Conservation (phyloP, 2,888 invertebrate genomes). For the Clivina fossor region DNA sequence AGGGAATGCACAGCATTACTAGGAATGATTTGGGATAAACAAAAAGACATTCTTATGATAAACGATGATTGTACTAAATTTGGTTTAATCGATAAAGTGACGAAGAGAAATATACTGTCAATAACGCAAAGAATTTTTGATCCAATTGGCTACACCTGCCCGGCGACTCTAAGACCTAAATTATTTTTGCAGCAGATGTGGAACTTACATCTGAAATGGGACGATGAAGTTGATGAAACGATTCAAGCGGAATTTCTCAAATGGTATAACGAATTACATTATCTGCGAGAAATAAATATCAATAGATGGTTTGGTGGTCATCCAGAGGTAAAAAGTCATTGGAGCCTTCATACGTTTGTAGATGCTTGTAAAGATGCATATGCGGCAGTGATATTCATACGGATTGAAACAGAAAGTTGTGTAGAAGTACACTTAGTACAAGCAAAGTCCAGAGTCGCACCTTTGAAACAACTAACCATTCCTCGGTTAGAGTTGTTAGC, state of each 20-base stretch:
- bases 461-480: constrained; percentile 37
- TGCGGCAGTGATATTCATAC: constrained; percentile 36
- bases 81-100: not conserved
- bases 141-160: not conserved
- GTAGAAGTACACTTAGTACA: constrained; percentile 31
- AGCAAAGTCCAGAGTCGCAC: constrained; percentile 38
- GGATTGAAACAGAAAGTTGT: constrained; percentile 12
- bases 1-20: no score
- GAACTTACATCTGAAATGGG: not conserved
- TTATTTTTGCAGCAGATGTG: not conserved
- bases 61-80: no score
- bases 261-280: not conserved
- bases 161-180: not conserved
- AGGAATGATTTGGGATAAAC: no score
- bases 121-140: not conserved
- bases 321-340: not conserved
- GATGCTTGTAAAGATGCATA: constrained; percentile 39
- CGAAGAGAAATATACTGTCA: not conserved
- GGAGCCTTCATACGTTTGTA: constrained; percentile 35
- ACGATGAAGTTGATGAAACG: not conserved
- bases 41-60: no score
- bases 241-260: not conserved
- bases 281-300: not conserved
- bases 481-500: constrained; percentile 38
- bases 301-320: not conserved